Evolutionary conservation across 2,113 vertebrate genomes (phyloP).

Genomic region (Serinus canaria): DNA sequence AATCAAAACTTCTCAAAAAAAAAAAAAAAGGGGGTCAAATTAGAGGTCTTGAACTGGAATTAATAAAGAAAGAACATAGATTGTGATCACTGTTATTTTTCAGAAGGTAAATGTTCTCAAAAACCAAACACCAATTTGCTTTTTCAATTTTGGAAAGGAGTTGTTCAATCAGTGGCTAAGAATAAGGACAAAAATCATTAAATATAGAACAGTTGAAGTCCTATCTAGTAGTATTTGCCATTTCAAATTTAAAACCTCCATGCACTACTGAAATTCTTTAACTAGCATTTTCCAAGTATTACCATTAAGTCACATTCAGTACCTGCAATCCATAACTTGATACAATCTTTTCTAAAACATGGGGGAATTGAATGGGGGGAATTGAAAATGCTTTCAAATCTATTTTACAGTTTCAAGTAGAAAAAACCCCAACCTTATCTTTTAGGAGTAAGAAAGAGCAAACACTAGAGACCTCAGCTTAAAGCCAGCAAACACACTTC

Average conservation of each 20-base stretch:
- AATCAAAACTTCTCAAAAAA: background rate
- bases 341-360: background rate
- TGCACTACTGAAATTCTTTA: background rate
- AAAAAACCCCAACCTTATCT: fast-evolving
- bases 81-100: background rate
- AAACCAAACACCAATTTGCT: background rate
- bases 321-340: background rate
- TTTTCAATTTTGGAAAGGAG: background rate
- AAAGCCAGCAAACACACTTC: background rate
- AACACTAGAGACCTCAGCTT: background rate
- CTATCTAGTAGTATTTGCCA: background rate
- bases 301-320: background rate
- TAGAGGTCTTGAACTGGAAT: background rate
- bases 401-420: background rate
- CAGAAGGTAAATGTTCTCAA: background rate
- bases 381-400: background rate
- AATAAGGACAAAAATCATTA: background rate
- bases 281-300: background rate
- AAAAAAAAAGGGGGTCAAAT: background rate
- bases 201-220: background rate
- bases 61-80: background rate
- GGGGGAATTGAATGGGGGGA: fast-evolving
- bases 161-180: background rate
- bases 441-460: background rate
- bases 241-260: background rate